Conservation (phyloP, 2,888 invertebrate genomes). For the Stenichneumon culpator region DNA sequence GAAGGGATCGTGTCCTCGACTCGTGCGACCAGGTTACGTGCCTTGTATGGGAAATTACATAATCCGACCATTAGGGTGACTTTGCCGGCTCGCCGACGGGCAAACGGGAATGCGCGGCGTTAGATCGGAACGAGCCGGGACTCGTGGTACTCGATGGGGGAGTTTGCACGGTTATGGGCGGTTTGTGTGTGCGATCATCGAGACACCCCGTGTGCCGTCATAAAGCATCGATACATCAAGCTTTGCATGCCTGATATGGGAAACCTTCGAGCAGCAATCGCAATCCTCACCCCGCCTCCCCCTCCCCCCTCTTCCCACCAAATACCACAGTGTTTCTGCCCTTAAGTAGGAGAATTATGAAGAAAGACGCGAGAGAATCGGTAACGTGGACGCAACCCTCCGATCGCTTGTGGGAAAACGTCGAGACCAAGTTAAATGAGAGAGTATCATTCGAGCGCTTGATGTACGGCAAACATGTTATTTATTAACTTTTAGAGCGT, state of each 20-base stretch:
- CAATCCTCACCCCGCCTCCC: constrained; percentile 15
- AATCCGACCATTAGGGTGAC: constrained; percentile 84
- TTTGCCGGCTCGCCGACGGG: constrained; percentile 76
- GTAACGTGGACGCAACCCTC: constrained; percentile 2
- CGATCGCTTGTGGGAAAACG: constrained; percentile 37
- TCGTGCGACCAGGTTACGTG: constrained; percentile 66
- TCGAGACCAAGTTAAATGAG: constrained; percentile 4
- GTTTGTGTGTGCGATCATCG: constrained; percentile 79
- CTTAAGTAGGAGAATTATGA: constrained; percentile 77
- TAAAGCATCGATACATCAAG: constrained; percentile 85
- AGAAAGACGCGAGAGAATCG: constrained; percentile 56
- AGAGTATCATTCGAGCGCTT: not conserved
- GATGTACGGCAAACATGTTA: not conserved
- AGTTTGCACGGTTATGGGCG: constrained; percentile 76
- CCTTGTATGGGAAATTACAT: constrained; percentile 72
- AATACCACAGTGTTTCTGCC: constrained; percentile 49
- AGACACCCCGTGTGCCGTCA: constrained; percentile 75
- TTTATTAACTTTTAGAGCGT: not conserved
- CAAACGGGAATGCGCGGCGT: constrained; percentile 63
- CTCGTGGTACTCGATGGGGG: constrained; percentile 53
- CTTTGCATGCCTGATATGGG: constrained; percentile 85
- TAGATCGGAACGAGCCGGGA: constrained; percentile 37
- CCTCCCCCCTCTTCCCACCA: not conserved
- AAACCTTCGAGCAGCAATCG: constrained; percentile 73
- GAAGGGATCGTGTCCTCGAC: constrained; percentile 62